These are phyloP conservation scores for Todus mexicanus DNA, from an alignment of 2,797 vertebrate genomes.

Conservation along the genomic window DNA sequence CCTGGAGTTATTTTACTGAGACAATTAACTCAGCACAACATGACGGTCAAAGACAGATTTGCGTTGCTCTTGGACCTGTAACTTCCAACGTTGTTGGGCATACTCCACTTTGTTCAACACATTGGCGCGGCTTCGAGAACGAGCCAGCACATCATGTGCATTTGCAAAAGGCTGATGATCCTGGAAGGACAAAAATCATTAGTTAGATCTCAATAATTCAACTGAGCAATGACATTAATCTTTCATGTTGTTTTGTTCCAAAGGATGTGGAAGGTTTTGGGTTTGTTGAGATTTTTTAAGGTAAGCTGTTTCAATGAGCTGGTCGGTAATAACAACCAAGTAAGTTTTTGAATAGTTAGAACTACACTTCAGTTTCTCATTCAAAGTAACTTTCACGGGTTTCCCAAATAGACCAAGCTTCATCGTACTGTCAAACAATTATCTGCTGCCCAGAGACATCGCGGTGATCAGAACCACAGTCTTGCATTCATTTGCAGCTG, in stretches of 20 bases:
- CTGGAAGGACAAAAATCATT: constrained; percentile 68
- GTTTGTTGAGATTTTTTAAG: neutral
- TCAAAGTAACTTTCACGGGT: neutral
- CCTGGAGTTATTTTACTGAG: neutral
- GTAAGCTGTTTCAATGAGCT: neutral
- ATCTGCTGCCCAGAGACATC: neutral
- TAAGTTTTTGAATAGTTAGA: neutral
- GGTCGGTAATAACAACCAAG: neutral
- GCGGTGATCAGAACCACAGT: neutral
- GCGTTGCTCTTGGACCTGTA: constrained; percentile 97
- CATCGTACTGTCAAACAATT: neutral
- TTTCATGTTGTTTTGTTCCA: accelerated
- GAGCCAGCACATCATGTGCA: constrained; percentile 93
- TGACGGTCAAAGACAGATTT: constrained; percentile 98
- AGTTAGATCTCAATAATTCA: neutral
- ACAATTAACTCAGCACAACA: constrained; percentile 93
- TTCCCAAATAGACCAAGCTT: neutral
- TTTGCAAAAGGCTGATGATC: constrained; percentile 98
- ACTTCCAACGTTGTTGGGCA: constrained; percentile 97
- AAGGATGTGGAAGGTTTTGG: accelerated
- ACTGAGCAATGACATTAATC: neutral
- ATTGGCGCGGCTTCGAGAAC: constrained; percentile 90
- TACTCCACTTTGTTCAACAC: constrained; percentile 97
- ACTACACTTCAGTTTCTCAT: neutral
- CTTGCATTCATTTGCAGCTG: neutral